Evolutionary conservation across 2,113 vertebrate species (phyloP).

Genomic region (Aegithalos caudatus): DNA sequence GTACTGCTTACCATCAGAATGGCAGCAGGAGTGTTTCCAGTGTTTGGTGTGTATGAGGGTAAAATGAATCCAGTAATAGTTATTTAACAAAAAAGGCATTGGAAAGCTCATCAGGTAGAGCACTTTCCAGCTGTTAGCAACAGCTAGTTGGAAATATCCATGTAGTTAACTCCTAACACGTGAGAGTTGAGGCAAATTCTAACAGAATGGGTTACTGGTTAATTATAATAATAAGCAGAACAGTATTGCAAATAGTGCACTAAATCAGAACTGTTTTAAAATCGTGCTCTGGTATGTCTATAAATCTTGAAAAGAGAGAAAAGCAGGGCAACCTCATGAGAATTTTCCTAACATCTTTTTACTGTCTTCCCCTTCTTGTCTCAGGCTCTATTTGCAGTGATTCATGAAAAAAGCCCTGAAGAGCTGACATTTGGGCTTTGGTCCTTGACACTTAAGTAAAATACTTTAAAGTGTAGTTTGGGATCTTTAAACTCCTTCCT

Average conservation of each 20-base stretch:
- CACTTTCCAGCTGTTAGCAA: neutral
- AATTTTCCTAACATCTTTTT: constrained; percentile 41
- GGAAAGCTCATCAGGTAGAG: neutral
- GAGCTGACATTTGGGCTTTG: constrained; percentile 32
- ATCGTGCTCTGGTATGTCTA: neutral
- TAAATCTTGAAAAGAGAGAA: constrained; percentile 11
- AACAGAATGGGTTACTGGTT: neutral
- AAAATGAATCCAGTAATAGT: neutral
- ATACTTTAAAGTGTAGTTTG: constrained; percentile 38
- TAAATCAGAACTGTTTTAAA: neutral
- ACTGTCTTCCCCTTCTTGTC: neutral
- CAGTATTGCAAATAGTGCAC: neutral
- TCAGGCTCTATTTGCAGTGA: constrained; percentile 1
- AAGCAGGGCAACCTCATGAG: neutral
- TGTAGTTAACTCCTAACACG: neutral
- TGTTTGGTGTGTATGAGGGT: neutral
- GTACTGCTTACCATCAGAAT: neutral
- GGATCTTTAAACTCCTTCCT: constrained; percentile 20
- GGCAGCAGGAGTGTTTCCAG: neutral
- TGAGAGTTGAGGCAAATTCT: neutral
- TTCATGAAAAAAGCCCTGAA: constrained; percentile 37
- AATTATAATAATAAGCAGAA: neutral
- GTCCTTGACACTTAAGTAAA: constrained; percentile 32
- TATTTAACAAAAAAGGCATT: neutral
- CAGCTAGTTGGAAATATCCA: neutral